Percentiles rank a stretch among this genome's conserved stretches.
These are phyloP conservation scores for Hypocryptadius cinnamomeus DNA, from an alignment of 2,113 vertebrate species.

Conservation along the genomic window DNA sequence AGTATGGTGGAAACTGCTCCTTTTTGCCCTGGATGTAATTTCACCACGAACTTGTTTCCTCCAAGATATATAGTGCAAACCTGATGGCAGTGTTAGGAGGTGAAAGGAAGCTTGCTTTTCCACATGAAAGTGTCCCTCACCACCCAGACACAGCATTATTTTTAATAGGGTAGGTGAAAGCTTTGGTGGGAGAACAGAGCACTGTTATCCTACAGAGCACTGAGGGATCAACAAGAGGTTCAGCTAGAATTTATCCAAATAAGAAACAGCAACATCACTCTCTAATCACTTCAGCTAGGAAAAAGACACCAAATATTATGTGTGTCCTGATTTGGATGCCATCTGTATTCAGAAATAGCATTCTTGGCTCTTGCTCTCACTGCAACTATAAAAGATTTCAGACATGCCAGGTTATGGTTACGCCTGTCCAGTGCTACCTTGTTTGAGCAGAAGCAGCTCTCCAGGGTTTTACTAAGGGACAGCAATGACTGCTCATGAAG, in stretches of 20 bases:
- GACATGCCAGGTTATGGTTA: neutral
- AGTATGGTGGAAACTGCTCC: neutral
- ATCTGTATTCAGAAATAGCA: neutral
- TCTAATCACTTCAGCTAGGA: neutral
- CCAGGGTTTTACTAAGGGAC: neutral
- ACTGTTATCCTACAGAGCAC: neutral
- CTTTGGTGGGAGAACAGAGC: neutral
- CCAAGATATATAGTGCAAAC: neutral
- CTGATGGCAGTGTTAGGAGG: neutral
- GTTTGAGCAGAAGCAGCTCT: neutral
- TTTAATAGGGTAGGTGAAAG: neutral
- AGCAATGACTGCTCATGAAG: neutral
- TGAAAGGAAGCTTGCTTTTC: neutral
- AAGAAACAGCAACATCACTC: neutral
- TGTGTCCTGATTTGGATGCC: neutral
- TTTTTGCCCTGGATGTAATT: neutral
- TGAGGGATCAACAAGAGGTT: neutral
- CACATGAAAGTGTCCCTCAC: neutral
- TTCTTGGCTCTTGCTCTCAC: neutral
- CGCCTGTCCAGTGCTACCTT: neutral
- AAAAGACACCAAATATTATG: neutral
- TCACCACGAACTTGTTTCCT: neutral
- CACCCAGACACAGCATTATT: neutral
- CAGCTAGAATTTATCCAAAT: neutral
- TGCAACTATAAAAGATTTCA: neutral